Conservation (phyloP, 2,113 vertebrate species). For the Passer montanus region DNA sequence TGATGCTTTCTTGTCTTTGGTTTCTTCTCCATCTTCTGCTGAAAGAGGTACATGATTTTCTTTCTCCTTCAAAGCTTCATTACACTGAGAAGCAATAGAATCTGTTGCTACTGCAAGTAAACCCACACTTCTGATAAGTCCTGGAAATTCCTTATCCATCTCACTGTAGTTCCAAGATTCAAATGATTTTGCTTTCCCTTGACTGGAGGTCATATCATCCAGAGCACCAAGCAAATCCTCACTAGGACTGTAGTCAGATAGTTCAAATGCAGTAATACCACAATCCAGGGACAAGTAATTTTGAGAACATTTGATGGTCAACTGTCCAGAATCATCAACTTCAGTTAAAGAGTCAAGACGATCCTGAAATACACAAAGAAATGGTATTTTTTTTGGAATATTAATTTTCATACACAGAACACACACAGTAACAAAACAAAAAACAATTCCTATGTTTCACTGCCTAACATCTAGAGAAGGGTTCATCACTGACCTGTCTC, state of each 20-base stretch:
- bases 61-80: conserved; percentile 58
- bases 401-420: not conserved
- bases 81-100: conserved; percentile 61
- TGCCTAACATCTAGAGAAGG: not conserved
- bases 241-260: conserved; percentile 94
- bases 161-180: conserved; percentile 80
- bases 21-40: conserved; percentile 34
- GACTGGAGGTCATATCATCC: conserved; percentile 64
- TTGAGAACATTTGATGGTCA: conserved; percentile 96
- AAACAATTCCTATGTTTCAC: not conserved
- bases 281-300: conserved; percentile 98
- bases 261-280: conserved; percentile 95
- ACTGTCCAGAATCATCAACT: conserved; percentile 93
- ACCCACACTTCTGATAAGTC: conserved; percentile 84
- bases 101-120: conserved; percentile 80
- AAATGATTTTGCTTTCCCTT: conserved; percentile 75
- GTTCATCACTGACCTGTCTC: not conserved
- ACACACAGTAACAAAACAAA: not conserved
- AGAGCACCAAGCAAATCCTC: conserved; percentile 82
- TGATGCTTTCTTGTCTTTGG: not conserved
- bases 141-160: conserved; percentile 84
- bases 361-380: conserved; percentile 79
- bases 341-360: conserved; percentile 94
- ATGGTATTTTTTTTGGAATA: not conserved
- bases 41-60: conserved; percentile 3